These are phyloP conservation scores for Myzus persicae DNA, from an alignment of 1,140 invertebrate species.

Conservation along the genomic window DNA sequence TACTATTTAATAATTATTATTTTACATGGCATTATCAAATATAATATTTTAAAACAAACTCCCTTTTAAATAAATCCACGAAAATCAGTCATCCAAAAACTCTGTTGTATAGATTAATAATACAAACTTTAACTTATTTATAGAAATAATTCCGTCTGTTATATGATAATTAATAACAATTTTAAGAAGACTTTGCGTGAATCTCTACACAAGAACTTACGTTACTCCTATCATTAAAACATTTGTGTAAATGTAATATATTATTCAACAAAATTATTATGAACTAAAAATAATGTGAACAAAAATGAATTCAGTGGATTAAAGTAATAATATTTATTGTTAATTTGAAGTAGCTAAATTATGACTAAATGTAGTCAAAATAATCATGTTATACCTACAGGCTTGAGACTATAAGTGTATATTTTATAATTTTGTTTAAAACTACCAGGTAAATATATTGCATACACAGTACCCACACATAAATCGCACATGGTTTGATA, in stretches of 20 bases:
- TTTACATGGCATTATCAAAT: neutral
- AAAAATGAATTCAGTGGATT: neutral
- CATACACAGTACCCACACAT: neutral
- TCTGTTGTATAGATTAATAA: neutral
- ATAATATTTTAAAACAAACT: neutral
- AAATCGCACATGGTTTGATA: neutral
- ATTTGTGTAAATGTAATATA: neutral
- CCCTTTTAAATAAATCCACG: neutral
- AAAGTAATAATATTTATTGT: neutral
- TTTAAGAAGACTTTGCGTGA: neutral
- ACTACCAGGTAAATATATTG: neutral
- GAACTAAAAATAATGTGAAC: neutral
- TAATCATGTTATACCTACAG: neutral
- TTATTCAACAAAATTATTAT: neutral
- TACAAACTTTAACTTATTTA: conserved; percentile 5
- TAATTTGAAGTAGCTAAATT: neutral
- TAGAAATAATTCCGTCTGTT: neutral
- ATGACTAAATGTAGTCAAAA: too few relatives aligned
- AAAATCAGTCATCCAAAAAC: neutral
- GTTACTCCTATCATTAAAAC: neutral
- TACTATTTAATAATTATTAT: neutral
- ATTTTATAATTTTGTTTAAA: neutral
- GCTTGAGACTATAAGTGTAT: too few relatives aligned
- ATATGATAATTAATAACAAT: neutral
- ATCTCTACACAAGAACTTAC: neutral